Evolutionary conservation across 1,140 invertebrate genomes (phyloP), one percentile per base, ranked within the genome.

Genomic region (Drosophila pruinosa): DNA sequence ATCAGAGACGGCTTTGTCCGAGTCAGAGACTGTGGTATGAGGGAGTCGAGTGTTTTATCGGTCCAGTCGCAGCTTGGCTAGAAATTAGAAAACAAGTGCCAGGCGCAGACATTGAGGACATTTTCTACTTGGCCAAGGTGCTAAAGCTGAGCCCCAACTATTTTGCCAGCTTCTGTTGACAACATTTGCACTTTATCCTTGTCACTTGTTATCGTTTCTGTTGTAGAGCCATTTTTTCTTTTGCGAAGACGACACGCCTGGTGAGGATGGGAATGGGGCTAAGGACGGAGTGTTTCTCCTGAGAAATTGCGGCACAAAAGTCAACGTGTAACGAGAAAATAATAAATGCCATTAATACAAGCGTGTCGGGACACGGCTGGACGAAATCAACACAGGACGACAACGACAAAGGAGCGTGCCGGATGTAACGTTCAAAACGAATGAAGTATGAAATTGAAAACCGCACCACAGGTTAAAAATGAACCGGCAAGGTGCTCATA

Each of bases 261-360:
- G 14, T 22, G 45, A 36, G 22, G 12, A 61, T 17, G 24, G 12
- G 14, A 8, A 4, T 39, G 36, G 58, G 48, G 7, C 68, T 22
- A 56, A 57, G 43, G 50, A 57, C 39, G 59, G 39, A 22, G 31
- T 43, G 54, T 75, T 58, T 65, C 61, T 62, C 56, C 86, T 88
- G 78, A 88, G 78, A 88, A 86, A 86, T 86, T 88, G 78, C 85
- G 64, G 71, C 71, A 83, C 83, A 88, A 83, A 89, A 88, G 83
- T 89, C 82, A 88, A 88, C 78, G 83, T 83, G 78, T 88, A 88
- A 88, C 82, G 83, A 88, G 83, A 88, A 88, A 88, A 88, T 88
- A 88, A 88, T 88, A 88, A 88, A 88, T 88, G 83, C 85, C 72
- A 88, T 88, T 88, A 89, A 88, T 89, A 83, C 78, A 75, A 70